A percentile compares a stretch with the other conserved stretches of the same genome.
These are phyloP conservation scores for Aphidius ervi DNA, from an alignment of 1,140 invertebrate genomes.

Conservation along the genomic window DNA sequence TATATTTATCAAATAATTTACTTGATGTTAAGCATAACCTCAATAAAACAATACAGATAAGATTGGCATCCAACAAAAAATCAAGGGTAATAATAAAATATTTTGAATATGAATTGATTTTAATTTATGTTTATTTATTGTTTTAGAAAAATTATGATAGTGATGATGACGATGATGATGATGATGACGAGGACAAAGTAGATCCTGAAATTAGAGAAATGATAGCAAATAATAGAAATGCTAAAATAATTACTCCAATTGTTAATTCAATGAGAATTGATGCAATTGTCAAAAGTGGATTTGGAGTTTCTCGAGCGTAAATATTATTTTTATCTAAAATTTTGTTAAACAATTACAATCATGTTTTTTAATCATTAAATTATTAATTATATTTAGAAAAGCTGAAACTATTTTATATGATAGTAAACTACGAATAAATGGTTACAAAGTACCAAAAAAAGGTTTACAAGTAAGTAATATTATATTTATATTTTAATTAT, in stretches of 20 bases:
- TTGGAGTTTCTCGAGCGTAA: slow-evolving; percentile 64
- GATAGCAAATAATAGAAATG: slow-evolving; percentile 10
- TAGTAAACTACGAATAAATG: slow-evolving; percentile 65
- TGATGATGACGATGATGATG: slow-evolving; percentile 15
- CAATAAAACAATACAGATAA: not conserved
- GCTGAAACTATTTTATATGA: slow-evolving; percentile 64
- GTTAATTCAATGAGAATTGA: slow-evolving; percentile 64
- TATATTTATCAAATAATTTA: too few species aligned
- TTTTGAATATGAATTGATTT: too few species aligned
- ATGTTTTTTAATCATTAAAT: not conserved
- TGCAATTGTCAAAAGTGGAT: slow-evolving; percentile 60
- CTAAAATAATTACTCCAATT: slow-evolving; percentile 58
- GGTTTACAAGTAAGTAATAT: slow-evolving; percentile 51
- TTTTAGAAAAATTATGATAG: not conserved
- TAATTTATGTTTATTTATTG: not conserved
- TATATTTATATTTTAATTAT: slow-evolving; percentile 5
- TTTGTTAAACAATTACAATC: too few species aligned
- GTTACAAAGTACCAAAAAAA: slow-evolving; percentile 63
- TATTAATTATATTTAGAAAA: slow-evolving; percentile 52
- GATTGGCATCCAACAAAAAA: not conserved
- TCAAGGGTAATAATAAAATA: slow-evolving; percentile 4
- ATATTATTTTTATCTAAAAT: slow-evolving; percentile 10
- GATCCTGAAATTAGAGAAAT: not conserved
- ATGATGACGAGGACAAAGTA: slow-evolving; percentile 13
- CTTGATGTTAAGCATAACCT: too few species aligned